These are phyloP conservation scores for Thamnophis sirtalis DNA, from an alignment of 2,113 vertebrate species.

Conservation along the genomic window DNA sequence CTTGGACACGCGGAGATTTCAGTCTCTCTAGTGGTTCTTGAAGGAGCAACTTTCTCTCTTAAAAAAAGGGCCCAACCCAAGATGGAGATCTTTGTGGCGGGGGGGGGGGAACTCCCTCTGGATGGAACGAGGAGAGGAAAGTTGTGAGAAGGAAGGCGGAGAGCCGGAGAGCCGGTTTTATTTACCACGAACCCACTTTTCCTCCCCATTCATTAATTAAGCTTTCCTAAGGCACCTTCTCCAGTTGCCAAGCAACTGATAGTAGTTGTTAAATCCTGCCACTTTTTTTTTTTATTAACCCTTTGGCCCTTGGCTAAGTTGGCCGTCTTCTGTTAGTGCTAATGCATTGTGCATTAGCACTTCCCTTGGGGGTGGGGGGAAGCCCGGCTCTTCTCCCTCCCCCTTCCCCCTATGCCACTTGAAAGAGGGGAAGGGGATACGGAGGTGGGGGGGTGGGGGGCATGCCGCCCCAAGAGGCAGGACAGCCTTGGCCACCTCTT, in stretches of 20 bases:
- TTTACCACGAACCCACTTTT: slow-evolving; percentile 69
- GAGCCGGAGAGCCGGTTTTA: slow-evolving; percentile 63
- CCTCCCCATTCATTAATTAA: slow-evolving; percentile 71
- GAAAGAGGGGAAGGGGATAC: slow-evolving; percentile 34
- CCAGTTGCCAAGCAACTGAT: slow-evolving; percentile 68
- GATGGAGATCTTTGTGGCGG: neutral
- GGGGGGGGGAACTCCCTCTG: neutral
- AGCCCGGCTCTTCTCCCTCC: slow-evolving; percentile 16
- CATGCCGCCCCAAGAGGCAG: slow-evolving; percentile 54
- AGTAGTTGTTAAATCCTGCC: slow-evolving; percentile 75
- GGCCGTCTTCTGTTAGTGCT: slow-evolving; percentile 65
- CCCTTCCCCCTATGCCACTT: slow-evolving; percentile 31
- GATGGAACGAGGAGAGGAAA: slow-evolving; percentile 51
- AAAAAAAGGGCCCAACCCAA: slow-evolving; percentile 16
- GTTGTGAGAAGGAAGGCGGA: slow-evolving; percentile 47
- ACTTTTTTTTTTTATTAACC: slow-evolving; percentile 66
- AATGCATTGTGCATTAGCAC: slow-evolving; percentile 65
- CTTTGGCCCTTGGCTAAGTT: slow-evolving; percentile 65
- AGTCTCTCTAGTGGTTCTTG: neutral
- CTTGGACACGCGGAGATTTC: neutral
- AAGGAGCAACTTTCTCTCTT: neutral
- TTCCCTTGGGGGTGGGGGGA: slow-evolving; percentile 68
- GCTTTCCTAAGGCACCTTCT: slow-evolving; percentile 66
- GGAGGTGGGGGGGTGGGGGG: slow-evolving; percentile 14
- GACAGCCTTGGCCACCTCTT: slow-evolving; percentile 45